phyloP scores from a whole-genome alignment of 1,140 invertebrate genomes.

The Zaprionus vittiger region DNA sequence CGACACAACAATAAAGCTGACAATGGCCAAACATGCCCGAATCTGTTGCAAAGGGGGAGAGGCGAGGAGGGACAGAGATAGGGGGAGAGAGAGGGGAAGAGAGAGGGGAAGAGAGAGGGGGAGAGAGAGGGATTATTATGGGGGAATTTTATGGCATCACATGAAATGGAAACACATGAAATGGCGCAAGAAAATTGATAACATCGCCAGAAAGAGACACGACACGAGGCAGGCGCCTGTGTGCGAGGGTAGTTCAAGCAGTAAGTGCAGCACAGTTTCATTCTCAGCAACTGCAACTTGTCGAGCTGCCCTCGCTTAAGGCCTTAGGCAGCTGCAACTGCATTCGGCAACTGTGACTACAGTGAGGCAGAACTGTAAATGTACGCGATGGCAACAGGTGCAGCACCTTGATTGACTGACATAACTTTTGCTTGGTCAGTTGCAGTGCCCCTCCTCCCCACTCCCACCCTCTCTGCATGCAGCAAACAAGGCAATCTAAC shows the following conservation, averaged over 20 bases:
- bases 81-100: not conserved
- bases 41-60: not conserved
- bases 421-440: not conserved
- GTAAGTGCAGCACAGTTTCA: not conserved
- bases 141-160: not conserved
- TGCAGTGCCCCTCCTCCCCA: not conserved
- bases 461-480: not conserved
- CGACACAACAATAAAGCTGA: constrained; percentile 5
- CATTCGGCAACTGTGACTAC: not conserved
- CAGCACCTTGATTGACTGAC: not conserved
- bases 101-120: not conserved
- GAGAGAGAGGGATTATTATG: not conserved
- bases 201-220: not conserved
- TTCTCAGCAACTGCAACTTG: not conserved
- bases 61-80: no score
- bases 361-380: not conserved
- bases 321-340: not conserved
- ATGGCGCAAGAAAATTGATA: not conserved
- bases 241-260: not conserved
- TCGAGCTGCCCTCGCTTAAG: not conserved
- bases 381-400: not conserved
- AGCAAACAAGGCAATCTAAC: not conserved
- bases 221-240: not conserved
- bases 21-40: not conserved
- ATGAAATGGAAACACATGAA: not conserved